Conservation (phyloP, 2,797 vertebrate species). For the Sebastes diploproa region DNA sequence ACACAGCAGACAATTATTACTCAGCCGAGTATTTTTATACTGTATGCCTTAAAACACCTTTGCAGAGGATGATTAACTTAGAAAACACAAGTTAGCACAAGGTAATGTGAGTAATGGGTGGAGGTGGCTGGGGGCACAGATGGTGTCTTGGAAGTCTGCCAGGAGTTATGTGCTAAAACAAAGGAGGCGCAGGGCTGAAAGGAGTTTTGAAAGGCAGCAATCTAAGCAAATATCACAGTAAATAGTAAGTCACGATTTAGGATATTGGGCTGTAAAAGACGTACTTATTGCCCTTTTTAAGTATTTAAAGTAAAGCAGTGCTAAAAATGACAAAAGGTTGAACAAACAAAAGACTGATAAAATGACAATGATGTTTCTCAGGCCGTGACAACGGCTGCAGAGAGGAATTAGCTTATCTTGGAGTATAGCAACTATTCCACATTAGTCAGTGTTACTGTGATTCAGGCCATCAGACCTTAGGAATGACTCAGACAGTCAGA, state of each 20-base stretch:
- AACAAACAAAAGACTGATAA: constrained; percentile 17
- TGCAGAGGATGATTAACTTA: constrained; percentile 9
- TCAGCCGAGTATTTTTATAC: neutral
- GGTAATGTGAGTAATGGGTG: constrained; percentile 17
- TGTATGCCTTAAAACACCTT: neutral
- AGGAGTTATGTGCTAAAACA: constrained; percentile 24
- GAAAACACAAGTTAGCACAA: constrained; percentile 5
- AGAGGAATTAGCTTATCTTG: constrained; percentile 48
- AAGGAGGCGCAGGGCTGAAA: neutral
- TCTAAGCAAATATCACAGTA: neutral
- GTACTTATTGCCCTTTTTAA: constrained; percentile 19
- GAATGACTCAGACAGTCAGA: constrained; percentile 60
- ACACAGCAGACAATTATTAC: neutral
- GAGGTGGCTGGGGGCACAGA: constrained; percentile 30
- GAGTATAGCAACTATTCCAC: constrained; percentile 44
- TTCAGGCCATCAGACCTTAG: constrained; percentile 60
- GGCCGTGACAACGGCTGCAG: constrained; percentile 25
- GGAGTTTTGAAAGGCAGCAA: constrained; percentile 16
- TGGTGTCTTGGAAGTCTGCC: constrained; percentile 26
- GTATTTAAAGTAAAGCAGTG: constrained; percentile 23
- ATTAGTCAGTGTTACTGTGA: constrained; percentile 64
- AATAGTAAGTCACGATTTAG: neutral
- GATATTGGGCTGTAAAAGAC: constrained; percentile 12
- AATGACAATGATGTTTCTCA: constrained; percentile 24
- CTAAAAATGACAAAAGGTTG: constrained; percentile 17